Evolutionary conservation across 2,888 invertebrate species (phyloP).

Genomic region (Meloe dianella): DNA sequence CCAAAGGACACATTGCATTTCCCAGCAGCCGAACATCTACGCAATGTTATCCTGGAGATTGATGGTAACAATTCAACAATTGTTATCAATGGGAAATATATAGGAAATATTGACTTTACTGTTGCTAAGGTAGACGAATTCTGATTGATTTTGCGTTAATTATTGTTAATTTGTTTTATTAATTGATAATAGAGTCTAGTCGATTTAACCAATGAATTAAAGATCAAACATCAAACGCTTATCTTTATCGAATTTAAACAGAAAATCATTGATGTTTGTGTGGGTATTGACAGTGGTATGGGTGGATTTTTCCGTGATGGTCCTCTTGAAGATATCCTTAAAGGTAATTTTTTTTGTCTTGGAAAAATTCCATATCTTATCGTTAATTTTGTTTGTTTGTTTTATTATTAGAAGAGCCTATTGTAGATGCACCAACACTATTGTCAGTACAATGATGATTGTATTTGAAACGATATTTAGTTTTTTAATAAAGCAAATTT

Average conservation of each 20-base stretch:
- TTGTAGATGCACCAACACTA: neutral
- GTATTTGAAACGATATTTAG: neutral
- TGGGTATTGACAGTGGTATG: slow-evolving; percentile 17
- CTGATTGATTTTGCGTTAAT: neutral
- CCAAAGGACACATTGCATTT: slow-evolving; percentile 77
- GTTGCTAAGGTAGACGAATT: slow-evolving; percentile 63
- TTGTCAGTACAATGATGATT: neutral
- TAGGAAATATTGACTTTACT: slow-evolving; percentile 67
- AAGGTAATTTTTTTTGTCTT: neutral
- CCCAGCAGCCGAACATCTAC: slow-evolving; percentile 81
- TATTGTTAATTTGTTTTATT: neutral
- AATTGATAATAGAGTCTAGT: slow-evolving; percentile 4
- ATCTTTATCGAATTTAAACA: slow-evolving; percentile 14
- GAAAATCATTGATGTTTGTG: slow-evolving; percentile 14
- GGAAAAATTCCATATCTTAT: neutral
- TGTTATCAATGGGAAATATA: slow-evolving; percentile 62
- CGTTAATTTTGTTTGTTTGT: neutral
- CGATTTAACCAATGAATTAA: slow-evolving; percentile 10
- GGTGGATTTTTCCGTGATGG: slow-evolving; percentile 13
- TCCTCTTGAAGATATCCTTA: neutral
- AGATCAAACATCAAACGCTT: neutral
- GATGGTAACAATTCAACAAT: slow-evolving; percentile 44
- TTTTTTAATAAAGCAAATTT: neutral
- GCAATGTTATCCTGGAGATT: slow-evolving; percentile 59
- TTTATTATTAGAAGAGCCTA: neutral